These are phyloP conservation scores for Neotoma lepida DNA, from an alignment of 2,113 vertebrate species.

Conservation along the genomic window DNA sequence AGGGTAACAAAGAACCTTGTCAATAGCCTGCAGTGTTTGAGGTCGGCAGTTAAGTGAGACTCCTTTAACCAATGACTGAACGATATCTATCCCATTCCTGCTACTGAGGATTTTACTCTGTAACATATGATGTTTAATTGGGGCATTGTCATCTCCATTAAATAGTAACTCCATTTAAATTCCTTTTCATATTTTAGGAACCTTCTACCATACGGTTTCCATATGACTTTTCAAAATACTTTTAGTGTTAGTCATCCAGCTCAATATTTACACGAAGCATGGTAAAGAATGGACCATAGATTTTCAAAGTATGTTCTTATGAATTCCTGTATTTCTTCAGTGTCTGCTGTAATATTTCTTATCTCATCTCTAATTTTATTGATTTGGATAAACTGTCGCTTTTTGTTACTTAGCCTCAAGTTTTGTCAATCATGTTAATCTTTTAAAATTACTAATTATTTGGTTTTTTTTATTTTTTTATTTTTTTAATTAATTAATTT, in stretches of 20 bases:
- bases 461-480: too few relatives aligned
- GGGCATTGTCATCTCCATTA: background rate
- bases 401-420: background rate
- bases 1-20: background rate
- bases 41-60: background rate
- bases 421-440: background rate
- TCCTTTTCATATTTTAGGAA: background rate
- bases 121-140: background rate
- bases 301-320: background rate
- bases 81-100: background rate
- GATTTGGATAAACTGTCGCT: background rate
- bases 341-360: background rate
- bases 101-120: background rate
- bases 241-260: background rate
- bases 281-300: background rate
- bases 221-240: background rate
- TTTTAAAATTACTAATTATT: background rate
- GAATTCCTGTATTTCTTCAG: background rate
- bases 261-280: background rate
- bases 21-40: background rate
- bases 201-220: background rate
- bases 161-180: background rate
- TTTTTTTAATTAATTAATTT: too few relatives aligned
- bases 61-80: background rate
- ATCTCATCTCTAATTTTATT: background rate